Percentiles rank a stretch among this genome's conserved stretches.
phyloP scores from a whole-genome alignment of 2,888 invertebrate genomes.

The Elysia crispata region DNA sequence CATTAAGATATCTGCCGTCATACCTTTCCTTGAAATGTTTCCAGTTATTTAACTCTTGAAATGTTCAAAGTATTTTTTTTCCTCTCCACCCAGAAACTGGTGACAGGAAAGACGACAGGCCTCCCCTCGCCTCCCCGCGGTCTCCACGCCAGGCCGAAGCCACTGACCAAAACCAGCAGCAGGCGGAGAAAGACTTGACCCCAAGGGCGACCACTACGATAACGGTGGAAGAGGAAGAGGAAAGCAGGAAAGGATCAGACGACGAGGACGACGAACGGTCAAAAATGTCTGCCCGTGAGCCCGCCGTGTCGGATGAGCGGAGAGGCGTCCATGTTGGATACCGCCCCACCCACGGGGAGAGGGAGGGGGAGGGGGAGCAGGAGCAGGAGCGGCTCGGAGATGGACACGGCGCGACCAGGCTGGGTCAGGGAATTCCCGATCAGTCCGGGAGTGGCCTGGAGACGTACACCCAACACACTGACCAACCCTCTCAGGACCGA shows the following conservation, averaged over 20 bases:
- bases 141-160: too few relatives aligned
- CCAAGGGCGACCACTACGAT: neutral
- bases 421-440: too few relatives aligned
- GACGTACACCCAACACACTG: too few relatives aligned
- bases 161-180: neutral
- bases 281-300: constrained; percentile 13
- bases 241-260: constrained; percentile 6
- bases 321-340: constrained; percentile 3
- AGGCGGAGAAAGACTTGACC: constrained; percentile 6
- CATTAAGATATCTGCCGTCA: too few relatives aligned
- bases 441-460: too few relatives aligned
- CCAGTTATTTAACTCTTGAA: too few relatives aligned
- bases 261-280: constrained; percentile 27
- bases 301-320: constrained; percentile 16
- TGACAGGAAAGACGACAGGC: neutral
- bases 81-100: neutral
- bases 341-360: neutral
- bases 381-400: constrained; percentile 30
- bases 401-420: neutral
- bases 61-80: too few relatives aligned
- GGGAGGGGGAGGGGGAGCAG: constrained; percentile 27
- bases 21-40: too few relatives aligned
- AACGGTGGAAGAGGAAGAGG: constrained; percentile 26
- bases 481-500: too few relatives aligned
- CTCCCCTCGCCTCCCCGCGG: too few relatives aligned